phyloP scores from a whole-genome alignment of 2,113 vertebrate species.

The Hystrix cristata region DNA sequence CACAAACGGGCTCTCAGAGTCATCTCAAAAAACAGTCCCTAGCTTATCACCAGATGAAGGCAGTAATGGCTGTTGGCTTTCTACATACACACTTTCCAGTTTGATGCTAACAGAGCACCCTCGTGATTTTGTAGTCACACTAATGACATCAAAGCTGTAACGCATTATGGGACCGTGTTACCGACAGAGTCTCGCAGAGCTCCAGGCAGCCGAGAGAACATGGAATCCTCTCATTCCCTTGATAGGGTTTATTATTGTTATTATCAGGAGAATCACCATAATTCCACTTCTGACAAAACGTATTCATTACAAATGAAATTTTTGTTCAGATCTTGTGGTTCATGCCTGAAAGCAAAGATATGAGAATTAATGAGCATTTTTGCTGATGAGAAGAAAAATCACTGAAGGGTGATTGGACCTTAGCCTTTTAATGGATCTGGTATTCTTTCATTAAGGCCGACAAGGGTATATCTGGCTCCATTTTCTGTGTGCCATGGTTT shows the following conservation, averaged over 20 bases:
- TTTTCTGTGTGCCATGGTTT: constrained; percentile 34
- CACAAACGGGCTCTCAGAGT: not conserved
- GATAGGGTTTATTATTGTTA: constrained; percentile 75
- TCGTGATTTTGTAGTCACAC: not conserved
- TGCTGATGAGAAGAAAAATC: constrained; percentile 81
- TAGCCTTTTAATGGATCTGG: constrained; percentile 78
- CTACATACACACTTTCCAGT: not conserved
- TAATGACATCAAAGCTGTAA: not conserved
- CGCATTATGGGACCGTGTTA: not conserved
- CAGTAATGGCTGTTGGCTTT: not conserved
- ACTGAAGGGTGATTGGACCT: constrained; percentile 81
- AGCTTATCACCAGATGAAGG: not conserved
- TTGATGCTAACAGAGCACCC: not conserved
- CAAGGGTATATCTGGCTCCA: constrained; percentile 48
- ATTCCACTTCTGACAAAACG: constrained; percentile 78
- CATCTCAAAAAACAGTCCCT: not conserved
- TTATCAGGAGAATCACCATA: constrained; percentile 71
- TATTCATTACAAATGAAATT: constrained; percentile 83
- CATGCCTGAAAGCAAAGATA: constrained; percentile 83
- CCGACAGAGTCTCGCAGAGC: not conserved
- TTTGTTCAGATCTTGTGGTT: constrained; percentile 81
- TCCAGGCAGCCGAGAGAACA: not conserved
- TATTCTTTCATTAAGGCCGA: constrained; percentile 77
- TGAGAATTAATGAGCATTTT: constrained; percentile 83
- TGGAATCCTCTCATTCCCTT: constrained; percentile 24